Conservation (phyloP, 1,140 invertebrate genomes). For the Drosophila willistoni region DNA sequence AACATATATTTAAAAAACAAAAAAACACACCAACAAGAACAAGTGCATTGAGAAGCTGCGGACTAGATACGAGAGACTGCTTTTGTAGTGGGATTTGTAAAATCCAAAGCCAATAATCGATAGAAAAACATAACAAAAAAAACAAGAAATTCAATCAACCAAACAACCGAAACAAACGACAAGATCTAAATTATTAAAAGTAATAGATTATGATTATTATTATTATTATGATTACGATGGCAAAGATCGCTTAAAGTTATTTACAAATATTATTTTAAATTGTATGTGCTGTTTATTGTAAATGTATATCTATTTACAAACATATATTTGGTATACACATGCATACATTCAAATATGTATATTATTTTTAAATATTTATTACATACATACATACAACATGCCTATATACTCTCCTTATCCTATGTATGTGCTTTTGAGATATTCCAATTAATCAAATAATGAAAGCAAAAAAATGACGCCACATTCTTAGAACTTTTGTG, state of each 20-base stretch:
- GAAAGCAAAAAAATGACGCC: slow-evolving; percentile 35
- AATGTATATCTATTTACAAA: slow-evolving; percentile 5
- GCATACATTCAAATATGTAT: slow-evolving; percentile 33
- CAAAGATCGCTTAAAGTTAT: slow-evolving; percentile 43
- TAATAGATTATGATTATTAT: slow-evolving; percentile 46
- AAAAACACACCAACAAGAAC: slow-evolving; percentile 13
- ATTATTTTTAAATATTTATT: slow-evolving; percentile 30
- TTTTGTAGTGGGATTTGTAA: slow-evolving; percentile 50
- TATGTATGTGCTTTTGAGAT: slow-evolving; percentile 52
- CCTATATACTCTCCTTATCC: slow-evolving; percentile 35
- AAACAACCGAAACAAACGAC: slow-evolving; percentile 39
- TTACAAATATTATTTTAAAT: slow-evolving; percentile 32
- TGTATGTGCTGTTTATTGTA: slow-evolving; percentile 51
- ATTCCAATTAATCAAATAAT: slow-evolving; percentile 54
- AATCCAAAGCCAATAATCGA: slow-evolving; percentile 52
- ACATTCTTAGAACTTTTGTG: slow-evolving; percentile 54
- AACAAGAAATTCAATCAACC: slow-evolving; percentile 35
- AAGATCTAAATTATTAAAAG: slow-evolving; percentile 40
- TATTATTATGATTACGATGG: slow-evolving; percentile 35
- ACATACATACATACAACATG: slow-evolving; percentile 44
- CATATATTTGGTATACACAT: slow-evolving; percentile 32
- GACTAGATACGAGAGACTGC: slow-evolving; percentile 57
- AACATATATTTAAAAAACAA: too few relatives aligned
- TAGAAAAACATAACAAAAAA: slow-evolving; percentile 8
- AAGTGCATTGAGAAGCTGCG: slow-evolving; percentile 35